Evolutionary conservation across 2,797 vertebrate species (phyloP).

Genomic region (Chrosomus eos): DNA sequence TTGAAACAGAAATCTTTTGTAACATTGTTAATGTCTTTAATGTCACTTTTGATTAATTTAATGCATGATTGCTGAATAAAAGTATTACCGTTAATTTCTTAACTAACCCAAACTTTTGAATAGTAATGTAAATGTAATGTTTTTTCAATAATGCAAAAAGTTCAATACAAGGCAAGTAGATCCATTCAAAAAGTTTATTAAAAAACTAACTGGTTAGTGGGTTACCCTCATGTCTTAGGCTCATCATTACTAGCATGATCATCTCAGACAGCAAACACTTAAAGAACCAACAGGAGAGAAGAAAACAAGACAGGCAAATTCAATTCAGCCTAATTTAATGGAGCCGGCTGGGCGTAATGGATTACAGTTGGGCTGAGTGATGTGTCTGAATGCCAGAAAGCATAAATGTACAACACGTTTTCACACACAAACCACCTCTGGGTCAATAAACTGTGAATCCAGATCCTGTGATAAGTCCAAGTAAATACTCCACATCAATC

Average conservation of each 20-base stretch:
- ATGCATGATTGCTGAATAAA: not conserved
- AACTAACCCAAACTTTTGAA: not conserved
- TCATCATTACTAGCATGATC: not conserved
- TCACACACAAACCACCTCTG: conserved; percentile 22
- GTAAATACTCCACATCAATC: conserved; percentile 24
- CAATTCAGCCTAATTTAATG: conserved; percentile 25
- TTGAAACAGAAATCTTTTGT: not conserved
- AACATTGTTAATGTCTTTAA: not conserved
- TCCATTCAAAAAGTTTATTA: not conserved
- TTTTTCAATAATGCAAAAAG: not conserved
- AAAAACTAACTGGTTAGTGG: not conserved
- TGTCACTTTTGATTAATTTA: not conserved
- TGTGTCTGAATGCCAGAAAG: conserved; percentile 10
- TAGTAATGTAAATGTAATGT: not conserved
- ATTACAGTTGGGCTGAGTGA: conserved; percentile 26
- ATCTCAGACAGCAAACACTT: conserved; percentile 7
- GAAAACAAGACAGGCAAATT: conserved; percentile 34
- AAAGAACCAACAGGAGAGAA: conserved; percentile 3
- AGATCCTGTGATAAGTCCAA: not conserved
- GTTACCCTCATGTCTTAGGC: not conserved
- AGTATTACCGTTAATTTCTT: not conserved
- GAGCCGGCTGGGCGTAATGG: conserved; percentile 8
- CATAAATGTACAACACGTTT: conserved; percentile 8
- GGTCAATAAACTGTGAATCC: conserved; percentile 9
- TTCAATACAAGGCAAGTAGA: not conserved